Base-by-base conservation (phyloP, 1,140 invertebrate species). In the Halyomorpha halys region DNA sequence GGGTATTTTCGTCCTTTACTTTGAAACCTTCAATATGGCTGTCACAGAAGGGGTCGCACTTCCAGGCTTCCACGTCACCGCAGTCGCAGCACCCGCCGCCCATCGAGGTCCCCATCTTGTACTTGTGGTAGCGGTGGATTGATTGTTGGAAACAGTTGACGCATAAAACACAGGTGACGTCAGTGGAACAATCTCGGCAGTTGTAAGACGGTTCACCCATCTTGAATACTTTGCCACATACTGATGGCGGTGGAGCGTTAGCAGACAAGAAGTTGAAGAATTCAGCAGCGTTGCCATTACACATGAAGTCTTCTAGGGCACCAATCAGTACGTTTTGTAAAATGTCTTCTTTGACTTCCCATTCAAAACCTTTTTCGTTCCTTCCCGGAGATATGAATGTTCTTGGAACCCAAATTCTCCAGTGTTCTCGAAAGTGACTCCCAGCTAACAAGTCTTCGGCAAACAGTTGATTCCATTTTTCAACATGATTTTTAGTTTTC, bases 31-130 rank as follows among this genome's bases (percentile, higher is more conserved):
- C 81, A 49, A 81, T 72, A 69, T 90, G 87, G 62, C 83, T 78
- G 61, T 86, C 81, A 78, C 95, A 98, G 75, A 85, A 93, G 3
- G 89, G 86, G 68, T 89, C 85, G 14, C 80, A 80, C 72, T 91
- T 94, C 95, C 95, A 98, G 0, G 95, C 94, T 77, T 98, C 94
- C 0, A 79, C 76, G 68, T 91, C 93, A 0, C 95, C 95, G 76
- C 95, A 98, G 76, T 98, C 95, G 75, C 95, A 98, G 74, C 93
- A 97, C 2, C 95, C 95, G 5, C 93, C 93, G 19, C 94, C 94
- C 63, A 80, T 82, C 0, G 91, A 95, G 16, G 89, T 93, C 27
- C 87, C 89, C 88, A 98, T 97, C 80, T 95, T 91, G 75, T 97
- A 97, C 72, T 91, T 91, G 74, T 90, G 87, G 72, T 84, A 80